These are phyloP conservation scores for Coregonus sp. DNA, from an alignment of 2,797 vertebrate genomes.

Conservation along the genomic window DNA sequence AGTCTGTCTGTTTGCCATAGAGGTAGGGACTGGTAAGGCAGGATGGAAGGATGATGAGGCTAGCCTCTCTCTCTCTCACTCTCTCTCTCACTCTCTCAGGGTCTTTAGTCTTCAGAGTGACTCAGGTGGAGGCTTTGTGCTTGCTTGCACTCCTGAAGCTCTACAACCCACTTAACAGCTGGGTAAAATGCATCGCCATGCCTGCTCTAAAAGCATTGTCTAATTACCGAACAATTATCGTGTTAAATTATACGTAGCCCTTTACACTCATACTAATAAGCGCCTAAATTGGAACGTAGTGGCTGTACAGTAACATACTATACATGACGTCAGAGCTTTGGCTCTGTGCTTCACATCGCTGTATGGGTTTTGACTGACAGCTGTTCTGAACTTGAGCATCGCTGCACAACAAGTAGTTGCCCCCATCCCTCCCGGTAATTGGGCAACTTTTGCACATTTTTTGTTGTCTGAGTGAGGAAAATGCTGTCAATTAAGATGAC, in stretches of 20 bases:
- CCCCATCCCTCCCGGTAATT: too few relatives aligned
- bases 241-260: conserved; percentile 3
- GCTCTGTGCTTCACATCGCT: too few relatives aligned
- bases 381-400: too few relatives aligned
- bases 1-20: conserved; percentile 48
- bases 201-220: conserved; percentile 31
- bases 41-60: conserved; percentile 49
- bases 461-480: too few relatives aligned
- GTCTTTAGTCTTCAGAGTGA: conserved; percentile 22
- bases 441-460: too few relatives aligned
- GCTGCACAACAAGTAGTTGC: too few relatives aligned
- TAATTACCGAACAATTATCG: conserved; percentile 37
- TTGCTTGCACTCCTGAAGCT: conserved; percentile 26
- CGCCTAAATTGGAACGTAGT: too few relatives aligned
- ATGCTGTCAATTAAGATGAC: too few relatives aligned
- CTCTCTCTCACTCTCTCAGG: conserved; percentile 10
- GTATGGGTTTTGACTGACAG: too few relatives aligned
- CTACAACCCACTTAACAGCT: conserved; percentile 36
- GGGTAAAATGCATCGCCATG: conserved; percentile 15
- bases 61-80: conserved; percentile 7
- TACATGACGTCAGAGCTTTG: too few relatives aligned
- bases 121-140: conserved; percentile 29
- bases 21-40: conserved; percentile 42
- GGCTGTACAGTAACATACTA: too few relatives aligned
- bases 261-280: too few relatives aligned